These are phyloP conservation scores for Dysmachus trigonus DNA, from an alignment of 2,888 invertebrate genomes.

Conservation along the genomic window DNA sequence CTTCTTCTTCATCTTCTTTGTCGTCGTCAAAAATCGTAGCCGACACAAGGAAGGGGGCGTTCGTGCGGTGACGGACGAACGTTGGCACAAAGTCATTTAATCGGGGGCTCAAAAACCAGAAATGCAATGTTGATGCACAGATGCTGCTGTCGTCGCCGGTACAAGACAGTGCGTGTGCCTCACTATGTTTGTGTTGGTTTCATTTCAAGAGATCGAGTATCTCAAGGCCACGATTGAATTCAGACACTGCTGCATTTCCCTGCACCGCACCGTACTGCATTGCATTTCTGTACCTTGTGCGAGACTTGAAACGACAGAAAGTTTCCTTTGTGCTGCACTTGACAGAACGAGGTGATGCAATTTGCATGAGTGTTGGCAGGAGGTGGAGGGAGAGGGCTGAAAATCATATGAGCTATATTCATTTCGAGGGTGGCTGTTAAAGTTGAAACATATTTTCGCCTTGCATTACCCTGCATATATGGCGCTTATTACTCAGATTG, in stretches of 20 bases:
- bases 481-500: conserved; percentile 21
- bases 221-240: conserved; percentile 34
- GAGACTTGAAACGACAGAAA: not conserved
- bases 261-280: not conserved
- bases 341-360: not conserved
- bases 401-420: not conserved
- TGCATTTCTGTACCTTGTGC: not conserved
- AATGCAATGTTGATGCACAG: not conserved
- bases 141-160: not conserved
- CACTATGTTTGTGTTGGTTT: not conserved
- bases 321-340: conserved; percentile 10
- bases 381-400: not conserved
- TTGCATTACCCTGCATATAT: not conserved
- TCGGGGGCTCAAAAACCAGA: conserved; percentile 28
- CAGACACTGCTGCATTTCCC: not conserved
- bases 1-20: not conserved
- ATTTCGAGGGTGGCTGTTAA: not conserved
- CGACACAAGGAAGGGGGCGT: not conserved
- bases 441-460: not conserved
- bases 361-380: not conserved
- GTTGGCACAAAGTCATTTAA: not conserved
- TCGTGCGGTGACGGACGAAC: not conserved
- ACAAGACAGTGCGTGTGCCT: not conserved
- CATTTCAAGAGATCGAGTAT: conserved; percentile 31
- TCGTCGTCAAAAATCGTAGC: not conserved